A percentile compares a stretch with the other conserved stretches of the same genome.
Evolutionary conservation across 2,797 vertebrate species (phyloP).

Genomic region (Scarus forsteni): DNA sequence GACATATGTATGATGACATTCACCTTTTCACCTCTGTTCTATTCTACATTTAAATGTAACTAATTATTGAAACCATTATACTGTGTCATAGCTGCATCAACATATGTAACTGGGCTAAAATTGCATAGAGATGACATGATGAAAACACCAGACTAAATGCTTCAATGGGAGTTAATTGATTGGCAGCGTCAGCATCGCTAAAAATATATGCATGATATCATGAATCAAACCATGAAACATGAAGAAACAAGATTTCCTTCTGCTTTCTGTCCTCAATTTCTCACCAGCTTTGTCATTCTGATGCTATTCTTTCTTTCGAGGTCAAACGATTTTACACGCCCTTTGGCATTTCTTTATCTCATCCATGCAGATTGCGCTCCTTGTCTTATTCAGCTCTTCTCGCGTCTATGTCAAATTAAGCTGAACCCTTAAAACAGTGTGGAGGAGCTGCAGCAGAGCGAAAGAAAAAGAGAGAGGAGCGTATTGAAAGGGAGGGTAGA

Average conservation of each 20-base stretch:
- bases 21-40: too few relatives aligned
- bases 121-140: constrained; percentile 17
- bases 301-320: constrained; percentile 69
- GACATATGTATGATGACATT: too few relatives aligned
- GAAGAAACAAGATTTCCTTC: constrained; percentile 61
- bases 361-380: constrained; percentile 54
- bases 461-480: background rate
- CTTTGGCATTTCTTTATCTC: constrained; percentile 77
- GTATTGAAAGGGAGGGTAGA: constrained; percentile 10
- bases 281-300: constrained; percentile 67
- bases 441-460: constrained; percentile 8
- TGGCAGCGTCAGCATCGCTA: constrained; percentile 49
- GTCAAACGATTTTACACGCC: constrained; percentile 73
- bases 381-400: constrained; percentile 41
- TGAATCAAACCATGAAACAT: constrained; percentile 57
- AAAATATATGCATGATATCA: constrained; percentile 34
- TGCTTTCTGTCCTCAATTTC: constrained; percentile 53
- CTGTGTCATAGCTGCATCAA: constrained; percentile 16
- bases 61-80: too few relatives aligned
- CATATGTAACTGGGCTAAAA: constrained; percentile 8
- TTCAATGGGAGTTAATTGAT: constrained; percentile 59
- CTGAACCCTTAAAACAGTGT: constrained; percentile 32
- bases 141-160: constrained; percentile 35
- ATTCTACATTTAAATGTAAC: too few relatives aligned
- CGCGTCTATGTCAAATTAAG: constrained; percentile 48